Evolutionary conservation across 2,888 invertebrate genomes (phyloP), one percentile per base, ranked within the genome.

Genomic region (Pseudoips prasinana): DNA sequence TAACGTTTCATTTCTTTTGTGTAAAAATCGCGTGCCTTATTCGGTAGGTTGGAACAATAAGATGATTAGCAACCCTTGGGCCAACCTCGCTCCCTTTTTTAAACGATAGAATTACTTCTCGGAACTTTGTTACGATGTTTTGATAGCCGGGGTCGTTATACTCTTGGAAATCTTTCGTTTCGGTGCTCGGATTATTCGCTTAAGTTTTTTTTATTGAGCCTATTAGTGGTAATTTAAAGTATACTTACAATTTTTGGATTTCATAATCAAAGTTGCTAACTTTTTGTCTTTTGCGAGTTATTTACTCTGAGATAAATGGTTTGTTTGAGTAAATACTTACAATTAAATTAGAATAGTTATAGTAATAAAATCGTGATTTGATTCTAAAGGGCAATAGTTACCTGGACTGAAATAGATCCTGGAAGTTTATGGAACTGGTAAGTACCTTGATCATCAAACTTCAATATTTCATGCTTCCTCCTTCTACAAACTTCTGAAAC

Each of bases 11-110:
- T 59, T 58, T 46, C 9, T 30, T 33, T 36, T 48, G 49, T 58
- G 58, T 65, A 57, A 64, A 58, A 58, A 55, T 60, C 58, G 61
- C 59, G 52, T 61, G 57, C 58, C 46, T 46, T 60, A 58, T 66
- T 59, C 39, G 48, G 57, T 56, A 50, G 51, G 42, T 51, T 62
- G 60, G 58, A 71, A 76, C 73, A 75, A 76, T 73, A 63, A 64
- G 68, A 69, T 73, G 69, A 75, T 76, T 74, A 75, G 70, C 67
- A 57, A 64, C 77, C 72, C 72, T 70, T 58, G 57, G 64, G 68
- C 62, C 56, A 58, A 48, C 10, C 30, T 45, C 50, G 57, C 64
- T 58, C 66, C 63, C 56, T 63, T 67, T 54, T 66, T 60, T 54
- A 69, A 55, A 59, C 64, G 65, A 60, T 64, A 58, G 58, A 66